phyloP scores from a whole-genome alignment of 2,888 invertebrate species.

The Epistrophe eligans region DNA sequence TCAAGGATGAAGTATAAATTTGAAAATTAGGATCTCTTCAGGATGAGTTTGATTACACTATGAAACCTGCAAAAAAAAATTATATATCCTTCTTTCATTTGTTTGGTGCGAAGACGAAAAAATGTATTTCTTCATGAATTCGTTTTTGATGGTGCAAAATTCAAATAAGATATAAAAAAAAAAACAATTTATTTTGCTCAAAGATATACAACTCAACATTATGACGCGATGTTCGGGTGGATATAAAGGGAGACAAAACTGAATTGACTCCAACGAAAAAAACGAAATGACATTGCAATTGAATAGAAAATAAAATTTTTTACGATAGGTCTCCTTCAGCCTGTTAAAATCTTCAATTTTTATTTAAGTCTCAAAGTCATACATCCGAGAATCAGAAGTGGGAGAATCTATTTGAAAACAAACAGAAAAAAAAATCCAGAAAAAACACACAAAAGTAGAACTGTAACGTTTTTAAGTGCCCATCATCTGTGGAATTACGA shows the following conservation, averaged over 20 bases:
- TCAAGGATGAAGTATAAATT: slow-evolving; percentile 66
- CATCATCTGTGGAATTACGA: slow-evolving; percentile 32
- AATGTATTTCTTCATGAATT: slow-evolving; percentile 27
- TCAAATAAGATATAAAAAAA: slow-evolving; percentile 9
- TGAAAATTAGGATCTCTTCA: slow-evolving; percentile 75
- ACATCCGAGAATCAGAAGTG: slow-evolving; percentile 8
- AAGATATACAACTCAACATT: slow-evolving; percentile 2
- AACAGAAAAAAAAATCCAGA: background rate
- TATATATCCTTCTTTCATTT: slow-evolving; percentile 27
- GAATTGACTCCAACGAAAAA: background rate
- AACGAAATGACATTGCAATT: slow-evolving; percentile 32
- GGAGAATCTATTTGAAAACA: slow-evolving; percentile 4
- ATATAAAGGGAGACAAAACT: background rate
- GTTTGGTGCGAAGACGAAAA: slow-evolving; percentile 12
- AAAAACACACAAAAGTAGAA: background rate
- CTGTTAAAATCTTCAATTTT: slow-evolving; percentile 26
- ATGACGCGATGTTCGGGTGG: background rate
- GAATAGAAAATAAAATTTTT: slow-evolving; percentile 25
- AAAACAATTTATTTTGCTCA: slow-evolving; percentile 25
- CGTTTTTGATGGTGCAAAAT: slow-evolving; percentile 32
- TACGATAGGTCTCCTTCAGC: slow-evolving; percentile 19
- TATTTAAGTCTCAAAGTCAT: slow-evolving; percentile 12
- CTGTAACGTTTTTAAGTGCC: slow-evolving; percentile 25
- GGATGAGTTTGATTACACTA: slow-evolving; percentile 75
- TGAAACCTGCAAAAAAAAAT: slow-evolving; percentile 64